Conservation (phyloP, 37 sponge, comb jelly and placozoan genomes). For the Ephydatia muelleri region DNA sequence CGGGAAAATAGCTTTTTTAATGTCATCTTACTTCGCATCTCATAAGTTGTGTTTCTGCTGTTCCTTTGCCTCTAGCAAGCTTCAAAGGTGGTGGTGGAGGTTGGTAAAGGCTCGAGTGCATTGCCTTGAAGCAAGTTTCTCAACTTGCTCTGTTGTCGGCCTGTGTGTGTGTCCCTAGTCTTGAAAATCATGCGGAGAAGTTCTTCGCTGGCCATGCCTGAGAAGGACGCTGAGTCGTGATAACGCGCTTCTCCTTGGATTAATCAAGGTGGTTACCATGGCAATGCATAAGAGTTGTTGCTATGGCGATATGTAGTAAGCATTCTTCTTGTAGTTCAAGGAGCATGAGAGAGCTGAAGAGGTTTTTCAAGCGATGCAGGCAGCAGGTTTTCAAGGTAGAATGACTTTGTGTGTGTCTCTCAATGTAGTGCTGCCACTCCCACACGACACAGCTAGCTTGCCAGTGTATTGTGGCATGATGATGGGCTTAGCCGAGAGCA, state of each 20-base stretch:
- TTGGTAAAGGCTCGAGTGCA: background rate
- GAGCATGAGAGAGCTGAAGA: conserved; percentile 45
- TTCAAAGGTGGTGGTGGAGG: background rate
- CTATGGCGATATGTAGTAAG: background rate
- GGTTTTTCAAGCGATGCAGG: conserved; percentile 45
- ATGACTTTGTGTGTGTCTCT: too few relatives aligned
- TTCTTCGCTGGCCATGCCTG: conserved; percentile 55
- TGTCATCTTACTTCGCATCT: background rate
- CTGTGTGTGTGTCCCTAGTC: conserved; percentile 35
- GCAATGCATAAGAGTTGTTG: conserved; percentile 4
- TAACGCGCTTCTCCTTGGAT: conserved; percentile 68
- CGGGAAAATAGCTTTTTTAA: background rate
- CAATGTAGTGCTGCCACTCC: too few relatives aligned
- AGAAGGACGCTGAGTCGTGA: conserved; percentile 73
- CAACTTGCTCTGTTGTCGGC: too few relatives aligned
- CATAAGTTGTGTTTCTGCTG: too few relatives aligned
- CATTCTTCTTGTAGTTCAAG: conserved; percentile 22
- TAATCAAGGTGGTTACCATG: conserved; percentile 53
- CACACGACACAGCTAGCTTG: too few relatives aligned
- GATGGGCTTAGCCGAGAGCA: too few relatives aligned
- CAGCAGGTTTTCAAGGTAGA: conserved; percentile 47
- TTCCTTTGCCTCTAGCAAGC: too few relatives aligned
- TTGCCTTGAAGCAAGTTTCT: background rate
- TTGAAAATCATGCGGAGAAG: conserved; percentile 48
- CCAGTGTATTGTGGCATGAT: too few relatives aligned